Conservation (phyloP, 2,888 invertebrate genomes). For the Parapristionchus giblindavisi region DNA sequence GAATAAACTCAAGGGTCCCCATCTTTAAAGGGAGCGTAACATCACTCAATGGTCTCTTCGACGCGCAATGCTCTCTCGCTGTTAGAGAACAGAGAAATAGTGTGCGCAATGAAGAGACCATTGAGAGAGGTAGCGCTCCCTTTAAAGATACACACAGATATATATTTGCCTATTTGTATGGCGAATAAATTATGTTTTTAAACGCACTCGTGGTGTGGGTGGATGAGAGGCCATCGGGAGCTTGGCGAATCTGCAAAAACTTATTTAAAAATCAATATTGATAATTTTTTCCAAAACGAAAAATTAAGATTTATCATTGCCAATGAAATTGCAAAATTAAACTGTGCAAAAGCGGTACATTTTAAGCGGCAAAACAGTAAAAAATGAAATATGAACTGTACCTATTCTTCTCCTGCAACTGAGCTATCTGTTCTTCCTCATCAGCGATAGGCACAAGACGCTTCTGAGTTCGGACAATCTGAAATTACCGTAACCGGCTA, state of each 20-base stretch:
- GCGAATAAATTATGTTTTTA: neutral
- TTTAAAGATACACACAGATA: too few relatives aligned
- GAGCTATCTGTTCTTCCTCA: constrained; percentile 18
- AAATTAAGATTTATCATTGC: neutral
- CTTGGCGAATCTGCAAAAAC: constrained; percentile 1
- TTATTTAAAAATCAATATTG: neutral
- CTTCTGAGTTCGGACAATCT: constrained; percentile 31
- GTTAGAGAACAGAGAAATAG: neutral
- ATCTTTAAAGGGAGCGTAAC: too few relatives aligned
- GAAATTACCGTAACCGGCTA: neutral
- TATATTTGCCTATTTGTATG: neutral
- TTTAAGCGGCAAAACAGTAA: too few relatives aligned
- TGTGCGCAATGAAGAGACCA: neutral
- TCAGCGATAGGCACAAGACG: constrained; percentile 19
- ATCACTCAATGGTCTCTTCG: too few relatives aligned
- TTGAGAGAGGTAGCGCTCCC: too few relatives aligned
- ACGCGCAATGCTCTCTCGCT: too few relatives aligned
- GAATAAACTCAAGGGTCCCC: too few relatives aligned
- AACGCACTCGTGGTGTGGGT: neutral
- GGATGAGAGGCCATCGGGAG: neutral
- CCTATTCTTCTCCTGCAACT: constrained; percentile 23
- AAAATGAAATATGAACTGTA: neutral
- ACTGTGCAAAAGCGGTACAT: too few relatives aligned
- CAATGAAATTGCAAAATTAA: too few relatives aligned
- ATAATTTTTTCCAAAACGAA: neutral